phyloP scores from a whole-genome alignment of 2,888 invertebrate species.

The Caenorhabditis sp. region DNA sequence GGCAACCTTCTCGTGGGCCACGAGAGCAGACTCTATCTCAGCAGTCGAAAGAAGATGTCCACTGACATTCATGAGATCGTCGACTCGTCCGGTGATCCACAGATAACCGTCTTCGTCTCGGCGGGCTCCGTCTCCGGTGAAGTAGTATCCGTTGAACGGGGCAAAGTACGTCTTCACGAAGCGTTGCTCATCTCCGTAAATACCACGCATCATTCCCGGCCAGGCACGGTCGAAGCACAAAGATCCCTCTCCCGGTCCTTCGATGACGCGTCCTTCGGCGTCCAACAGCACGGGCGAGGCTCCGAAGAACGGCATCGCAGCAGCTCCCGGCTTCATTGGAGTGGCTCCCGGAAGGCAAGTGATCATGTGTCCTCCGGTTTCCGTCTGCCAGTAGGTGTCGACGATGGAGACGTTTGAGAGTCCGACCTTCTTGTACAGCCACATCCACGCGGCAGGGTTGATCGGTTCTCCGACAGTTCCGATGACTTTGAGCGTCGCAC shows the following conservation, averaged over 20 bases:
- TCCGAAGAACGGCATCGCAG: conserved; percentile 98
- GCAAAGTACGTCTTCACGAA: conserved; percentile 94
- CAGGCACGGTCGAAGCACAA: conserved; percentile 91
- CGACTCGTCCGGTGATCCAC: conserved; percentile 83
- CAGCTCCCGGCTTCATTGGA: conserved; percentile 97
- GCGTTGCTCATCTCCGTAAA: conserved; percentile 88
- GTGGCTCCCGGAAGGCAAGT: conserved; percentile 96
- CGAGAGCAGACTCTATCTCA: conserved; percentile 84
- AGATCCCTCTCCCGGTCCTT: conserved; percentile 71
- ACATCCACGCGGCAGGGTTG: conserved; percentile 86
- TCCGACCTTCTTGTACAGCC: conserved; percentile 79
- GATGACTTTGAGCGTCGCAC: conserved; percentile 84
- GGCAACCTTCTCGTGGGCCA: conserved; percentile 83
- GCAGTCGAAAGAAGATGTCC: conserved; percentile 98
- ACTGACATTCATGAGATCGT: conserved; percentile 98
- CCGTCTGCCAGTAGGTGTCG: conserved; percentile 99
- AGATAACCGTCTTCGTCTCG: conserved; percentile 90
- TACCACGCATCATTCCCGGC: conserved; percentile 97
- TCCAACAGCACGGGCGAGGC: conserved; percentile 90
- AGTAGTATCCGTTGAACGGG: conserved; percentile 96
- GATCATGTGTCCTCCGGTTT: conserved; percentile 97
- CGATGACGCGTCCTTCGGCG: conserved; percentile 84
- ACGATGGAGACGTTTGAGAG: conserved; percentile 86
- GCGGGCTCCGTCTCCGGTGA: conserved; percentile 89
- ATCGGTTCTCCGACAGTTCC: conserved; percentile 99